Evolutionary conservation across 2,797 vertebrate genomes (phyloP).

Genomic region (Megaceryle alcyon): DNA sequence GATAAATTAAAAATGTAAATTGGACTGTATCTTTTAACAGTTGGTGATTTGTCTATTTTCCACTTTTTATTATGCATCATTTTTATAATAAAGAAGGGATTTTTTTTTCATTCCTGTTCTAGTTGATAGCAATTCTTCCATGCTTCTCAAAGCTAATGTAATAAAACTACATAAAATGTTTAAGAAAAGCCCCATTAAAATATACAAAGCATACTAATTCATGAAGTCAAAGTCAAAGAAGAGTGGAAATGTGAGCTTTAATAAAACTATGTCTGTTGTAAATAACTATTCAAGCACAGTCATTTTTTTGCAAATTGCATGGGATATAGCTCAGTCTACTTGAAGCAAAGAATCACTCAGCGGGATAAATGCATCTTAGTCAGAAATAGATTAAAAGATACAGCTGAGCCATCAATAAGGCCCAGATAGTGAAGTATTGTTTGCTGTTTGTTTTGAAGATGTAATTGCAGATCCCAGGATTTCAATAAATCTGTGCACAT

Average conservation of each 20-base stretch:
- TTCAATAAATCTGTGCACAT: constrained; percentile 88
- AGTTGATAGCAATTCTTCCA: constrained; percentile 41
- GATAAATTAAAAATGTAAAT: constrained; percentile 66
- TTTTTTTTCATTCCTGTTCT: constrained; percentile 32
- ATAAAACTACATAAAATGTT: constrained; percentile 60
- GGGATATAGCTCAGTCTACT: constrained; percentile 28
- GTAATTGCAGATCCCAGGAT: constrained; percentile 79
- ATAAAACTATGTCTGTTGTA: constrained; percentile 66
- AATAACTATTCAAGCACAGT: constrained; percentile 68
- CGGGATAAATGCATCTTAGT: constrained; percentile 63
- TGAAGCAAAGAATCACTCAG: constrained; percentile 49
- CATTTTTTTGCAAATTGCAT: constrained; percentile 64
- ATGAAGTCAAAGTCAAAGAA: constrained; percentile 50
- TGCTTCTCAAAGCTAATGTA: constrained; percentile 50
- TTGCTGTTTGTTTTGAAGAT: constrained; percentile 65
- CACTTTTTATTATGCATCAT: constrained; percentile 21
- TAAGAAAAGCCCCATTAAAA: constrained; percentile 61
- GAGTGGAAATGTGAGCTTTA: constrained; percentile 68
- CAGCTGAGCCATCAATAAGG: constrained; percentile 43
- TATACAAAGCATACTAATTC: constrained; percentile 41
- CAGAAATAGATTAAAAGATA: constrained; percentile 72
- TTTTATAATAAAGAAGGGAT: constrained; percentile 44
- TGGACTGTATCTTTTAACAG: constrained; percentile 31
- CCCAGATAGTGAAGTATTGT: not conserved
- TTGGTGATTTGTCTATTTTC: constrained; percentile 45